Conservation (phyloP, 1,140 invertebrate species). For the Lysiphlebus fabarum region DNA sequence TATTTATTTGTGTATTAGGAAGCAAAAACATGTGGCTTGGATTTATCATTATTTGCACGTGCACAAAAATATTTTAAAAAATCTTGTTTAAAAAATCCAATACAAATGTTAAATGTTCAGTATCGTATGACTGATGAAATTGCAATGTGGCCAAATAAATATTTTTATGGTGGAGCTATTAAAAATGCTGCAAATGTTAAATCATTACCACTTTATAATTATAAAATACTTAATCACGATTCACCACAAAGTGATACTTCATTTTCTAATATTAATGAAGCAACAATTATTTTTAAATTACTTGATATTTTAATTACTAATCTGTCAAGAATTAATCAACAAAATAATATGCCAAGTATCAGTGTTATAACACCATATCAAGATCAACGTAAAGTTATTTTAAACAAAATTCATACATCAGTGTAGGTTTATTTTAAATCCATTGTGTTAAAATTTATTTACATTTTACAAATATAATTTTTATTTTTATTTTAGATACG, state of each 20-base stretch:
- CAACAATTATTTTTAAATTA: neutral
- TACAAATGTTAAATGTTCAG: conserved; percentile 67
- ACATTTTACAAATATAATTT: too few species aligned
- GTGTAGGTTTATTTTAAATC: neutral
- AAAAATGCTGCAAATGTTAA: conserved; percentile 47
- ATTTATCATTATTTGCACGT: conserved; percentile 64
- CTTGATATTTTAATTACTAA: neutral
- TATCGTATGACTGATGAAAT: conserved; percentile 86
- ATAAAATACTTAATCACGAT: conserved; percentile 58
- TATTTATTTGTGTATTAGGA: conserved; percentile 46
- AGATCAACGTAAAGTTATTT: neutral
- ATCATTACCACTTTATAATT: conserved; percentile 52
- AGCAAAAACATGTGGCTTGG: conserved; percentile 60
- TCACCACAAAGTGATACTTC: conserved; percentile 36
- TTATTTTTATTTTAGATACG: too few species aligned
- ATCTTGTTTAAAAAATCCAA: conserved; percentile 25
- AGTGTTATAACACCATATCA: conserved; percentile 1
- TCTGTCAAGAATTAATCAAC: neutral
- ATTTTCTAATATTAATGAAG: conserved; percentile 2
- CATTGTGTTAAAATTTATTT: too few species aligned
- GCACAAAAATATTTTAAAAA: conserved; percentile 54
- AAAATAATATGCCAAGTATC: neutral
- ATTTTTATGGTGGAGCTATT: conserved; percentile 72
- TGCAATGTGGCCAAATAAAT: conserved; percentile 68
- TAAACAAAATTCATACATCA: too few species aligned